Evolutionary conservation across 2,888 invertebrate species (phyloP), one percentile per base, ranked within the genome.

Genomic region (Apotomis betuletana): DNA sequence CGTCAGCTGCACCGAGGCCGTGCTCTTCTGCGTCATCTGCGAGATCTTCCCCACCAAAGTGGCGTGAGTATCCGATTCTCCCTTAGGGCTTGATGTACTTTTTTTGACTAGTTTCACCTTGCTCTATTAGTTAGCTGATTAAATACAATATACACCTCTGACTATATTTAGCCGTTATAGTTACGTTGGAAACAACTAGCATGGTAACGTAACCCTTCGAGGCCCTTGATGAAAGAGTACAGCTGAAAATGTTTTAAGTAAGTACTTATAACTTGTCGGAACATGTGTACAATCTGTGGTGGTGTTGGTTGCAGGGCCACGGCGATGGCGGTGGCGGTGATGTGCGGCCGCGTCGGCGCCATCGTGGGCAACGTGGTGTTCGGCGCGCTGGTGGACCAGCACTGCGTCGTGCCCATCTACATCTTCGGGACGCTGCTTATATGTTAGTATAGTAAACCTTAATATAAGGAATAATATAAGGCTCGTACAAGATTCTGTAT

Each of bases 361-460:
- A 94, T 95, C 70, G 92, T 94, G 5, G 95, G 95, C 61, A 95
- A 94, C 86, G 90, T 95, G 60, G 85, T 94, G 68, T 95, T 95
- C 79, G 95, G 95, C 0, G 87, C 94, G 0, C 85, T 95, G 0
- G 92, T 95, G 41, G 95, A 95, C 81, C 78, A 94, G 64, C 89
- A 94, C 81, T 95, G 95, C 83, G 82, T 90, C 70, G 92, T 94
- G 71, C 94, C 95, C 4, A 94, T 95, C 54, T 94, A 94, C 78
- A 91, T 94, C 83, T 94, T 95, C 76, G 94, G 94, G 54, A 87
- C 89, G 12, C 83, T 95, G 74, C 90, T 95, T 72, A 94, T 94
- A 75, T 89, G 94, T 94, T 76, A 91, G 94, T 90, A 76, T 76
- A 91, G 94, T 90, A 76, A 6, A 36, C 36, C 58, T 36, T 36